A percentile compares a stretch with the other conserved stretches of the same genome.
Conservation (phyloP, 2,113 vertebrate genomes). For the Thunnus maccoyii region DNA sequence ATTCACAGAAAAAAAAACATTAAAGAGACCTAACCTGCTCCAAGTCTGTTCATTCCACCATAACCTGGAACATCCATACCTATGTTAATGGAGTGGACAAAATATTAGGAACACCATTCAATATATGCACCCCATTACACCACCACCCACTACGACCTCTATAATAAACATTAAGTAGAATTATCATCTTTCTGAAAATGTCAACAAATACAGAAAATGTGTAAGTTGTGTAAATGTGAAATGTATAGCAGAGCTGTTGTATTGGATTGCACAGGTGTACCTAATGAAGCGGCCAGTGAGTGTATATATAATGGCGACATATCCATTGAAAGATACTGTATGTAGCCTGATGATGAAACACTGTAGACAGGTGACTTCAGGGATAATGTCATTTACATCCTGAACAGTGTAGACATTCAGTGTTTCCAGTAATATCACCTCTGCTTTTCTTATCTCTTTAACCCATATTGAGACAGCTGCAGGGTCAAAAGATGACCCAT, state of each 20-base stretch:
- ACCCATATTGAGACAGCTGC: background rate
- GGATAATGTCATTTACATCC: background rate
- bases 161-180: no score
- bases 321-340: background rate
- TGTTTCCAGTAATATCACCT: background rate
- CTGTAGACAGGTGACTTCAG: background rate
- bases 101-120: no score
- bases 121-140: no score
- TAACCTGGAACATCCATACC: slow-evolving; percentile 93
- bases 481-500: slow-evolving; percentile 27
- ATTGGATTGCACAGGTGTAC: no score
- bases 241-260: no score
- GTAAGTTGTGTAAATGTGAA: no score
- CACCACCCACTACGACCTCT: no score
- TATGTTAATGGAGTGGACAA: slow-evolving; percentile 36
- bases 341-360: background rate
- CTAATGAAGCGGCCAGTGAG: no score
- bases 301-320: background rate
- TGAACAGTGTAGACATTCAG: background rate
- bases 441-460: slow-evolving; percentile 26
- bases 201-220: no score
- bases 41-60: slow-evolving; percentile 93
- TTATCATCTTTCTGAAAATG: no score
- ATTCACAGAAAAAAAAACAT: background rate
- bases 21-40: slow-evolving; percentile 80